Conservation (phyloP, 2,888 invertebrate species). For the Cinara cedri region DNA sequence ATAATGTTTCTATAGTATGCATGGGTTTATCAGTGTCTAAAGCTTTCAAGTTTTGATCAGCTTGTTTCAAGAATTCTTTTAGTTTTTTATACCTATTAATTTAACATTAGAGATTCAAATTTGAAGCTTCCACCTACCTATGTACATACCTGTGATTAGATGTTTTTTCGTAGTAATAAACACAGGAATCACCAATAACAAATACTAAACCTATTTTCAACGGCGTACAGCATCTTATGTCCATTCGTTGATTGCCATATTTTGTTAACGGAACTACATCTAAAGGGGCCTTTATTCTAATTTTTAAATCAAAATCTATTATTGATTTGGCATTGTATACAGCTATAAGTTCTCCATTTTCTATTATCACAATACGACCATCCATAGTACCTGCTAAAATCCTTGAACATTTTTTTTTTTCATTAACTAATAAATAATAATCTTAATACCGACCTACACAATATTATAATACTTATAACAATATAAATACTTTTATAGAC, state of each 20-base stretch:
- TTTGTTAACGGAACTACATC: conserved; percentile 35
- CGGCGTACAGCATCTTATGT: conserved; percentile 42
- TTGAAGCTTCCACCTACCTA: not conserved
- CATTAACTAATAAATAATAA: not conserved
- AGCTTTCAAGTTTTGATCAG: conserved; percentile 27
- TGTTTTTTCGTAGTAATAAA: conserved; percentile 44
- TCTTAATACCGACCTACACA: no score
- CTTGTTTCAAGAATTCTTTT: conserved; percentile 35
- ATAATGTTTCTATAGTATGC: conserved; percentile 56
- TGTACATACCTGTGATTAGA: conserved; percentile 24
- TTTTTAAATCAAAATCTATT: conserved; percentile 44
- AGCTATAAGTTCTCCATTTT: conserved; percentile 82
- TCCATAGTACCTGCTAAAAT: conserved; percentile 81
- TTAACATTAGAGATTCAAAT: not conserved
- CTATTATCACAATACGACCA: conserved; percentile 79
- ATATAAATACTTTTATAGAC: no score
- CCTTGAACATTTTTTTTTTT: conserved; percentile 62
- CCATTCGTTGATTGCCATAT: conserved; percentile 31
- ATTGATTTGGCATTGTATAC: conserved; percentile 67
- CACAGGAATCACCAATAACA: conserved; percentile 34
- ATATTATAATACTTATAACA: no score
- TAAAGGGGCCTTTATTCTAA: conserved; percentile 48
- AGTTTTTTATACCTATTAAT: conserved; percentile 28
- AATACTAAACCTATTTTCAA: conserved; percentile 45
- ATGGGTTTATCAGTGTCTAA: conserved; percentile 40